Conservation (phyloP, 1,140 invertebrate genomes). For the Drosophila ohnishii region DNA sequence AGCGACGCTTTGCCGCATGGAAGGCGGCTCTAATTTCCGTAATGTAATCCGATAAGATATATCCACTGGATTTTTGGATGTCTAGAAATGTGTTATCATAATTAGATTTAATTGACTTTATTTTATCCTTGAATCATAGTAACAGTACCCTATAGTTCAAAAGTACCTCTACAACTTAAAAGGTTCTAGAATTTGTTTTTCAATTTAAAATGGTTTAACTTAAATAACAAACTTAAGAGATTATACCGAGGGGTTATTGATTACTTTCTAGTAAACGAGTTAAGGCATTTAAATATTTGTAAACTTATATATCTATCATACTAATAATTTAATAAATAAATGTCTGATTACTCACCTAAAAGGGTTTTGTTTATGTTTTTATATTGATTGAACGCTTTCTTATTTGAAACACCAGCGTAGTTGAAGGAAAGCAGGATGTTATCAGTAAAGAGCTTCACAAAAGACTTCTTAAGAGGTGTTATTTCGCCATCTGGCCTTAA, state of each 20-base stretch:
- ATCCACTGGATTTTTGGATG: slow-evolving; percentile 26
- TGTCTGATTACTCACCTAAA: slow-evolving; percentile 13
- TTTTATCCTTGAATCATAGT: too few species aligned
- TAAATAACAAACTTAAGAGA: neutral
- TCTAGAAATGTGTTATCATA: neutral
- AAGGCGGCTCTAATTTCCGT: slow-evolving; percentile 29
- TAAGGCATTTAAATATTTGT: too few species aligned
- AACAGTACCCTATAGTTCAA: too few species aligned
- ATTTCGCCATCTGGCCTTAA: slow-evolving; percentile 21
- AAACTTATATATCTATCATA: too few species aligned
- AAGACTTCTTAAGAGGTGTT: slow-evolving; percentile 25
- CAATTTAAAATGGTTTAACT: neutral
- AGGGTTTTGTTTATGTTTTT: slow-evolving; percentile 40
- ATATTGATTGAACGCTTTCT: slow-evolving; percentile 33
- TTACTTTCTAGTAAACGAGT: too few species aligned
- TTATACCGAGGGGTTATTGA: too few species aligned
- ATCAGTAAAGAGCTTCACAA: slow-evolving; percentile 20
- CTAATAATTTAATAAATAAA: neutral
- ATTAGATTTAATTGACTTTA: neutral
- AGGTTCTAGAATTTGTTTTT: neutral
- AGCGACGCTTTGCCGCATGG: slow-evolving; percentile 11
- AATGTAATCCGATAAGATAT: slow-evolving; percentile 28
- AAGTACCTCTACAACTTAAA: too few species aligned
- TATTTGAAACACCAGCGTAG: slow-evolving; percentile 24
- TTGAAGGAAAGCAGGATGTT: slow-evolving; percentile 23